phyloP scores from a whole-genome alignment of 2,113 vertebrate genomes.

The Psephotus haematonotus region DNA sequence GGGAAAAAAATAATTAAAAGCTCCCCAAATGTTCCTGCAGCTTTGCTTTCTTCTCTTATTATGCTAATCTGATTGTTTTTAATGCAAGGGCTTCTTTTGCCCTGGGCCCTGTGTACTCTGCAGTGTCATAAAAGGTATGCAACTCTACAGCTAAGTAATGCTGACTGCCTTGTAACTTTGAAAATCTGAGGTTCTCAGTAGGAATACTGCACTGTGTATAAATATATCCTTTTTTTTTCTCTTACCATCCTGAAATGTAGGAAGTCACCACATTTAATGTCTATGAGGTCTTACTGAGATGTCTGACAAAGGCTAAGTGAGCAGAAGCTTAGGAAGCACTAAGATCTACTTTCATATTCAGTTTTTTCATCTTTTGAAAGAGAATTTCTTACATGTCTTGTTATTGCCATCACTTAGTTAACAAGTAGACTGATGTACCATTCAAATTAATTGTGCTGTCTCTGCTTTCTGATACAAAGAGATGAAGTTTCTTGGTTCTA shows the following conservation, averaged over 20 bases:
- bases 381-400: neutral
- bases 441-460: neutral
- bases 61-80: constrained; percentile 59
- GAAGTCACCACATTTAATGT: neutral
- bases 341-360: neutral
- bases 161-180: neutral
- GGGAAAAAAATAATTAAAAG: constrained; percentile 11
- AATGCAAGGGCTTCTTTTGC: constrained; percentile 52
- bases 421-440: neutral
- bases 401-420: neutral
- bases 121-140: constrained; percentile 39
- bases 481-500: neutral
- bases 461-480: neutral
- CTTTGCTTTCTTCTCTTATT: constrained; percentile 41
- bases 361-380: neutral
- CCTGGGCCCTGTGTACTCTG: neutral
- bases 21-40: constrained; percentile 1
- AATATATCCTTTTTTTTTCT: neutral
- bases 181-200: neutral
- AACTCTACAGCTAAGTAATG: constrained; percentile 1
- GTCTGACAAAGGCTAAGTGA: neutral
- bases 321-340: neutral
- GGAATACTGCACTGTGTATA: neutral
- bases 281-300: neutral
- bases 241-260: neutral